A percentile compares a stretch with the other conserved stretches of the same genome.
Conservation (phyloP, 1,140 invertebrate species). For the Hirudo medicinalis region DNA sequence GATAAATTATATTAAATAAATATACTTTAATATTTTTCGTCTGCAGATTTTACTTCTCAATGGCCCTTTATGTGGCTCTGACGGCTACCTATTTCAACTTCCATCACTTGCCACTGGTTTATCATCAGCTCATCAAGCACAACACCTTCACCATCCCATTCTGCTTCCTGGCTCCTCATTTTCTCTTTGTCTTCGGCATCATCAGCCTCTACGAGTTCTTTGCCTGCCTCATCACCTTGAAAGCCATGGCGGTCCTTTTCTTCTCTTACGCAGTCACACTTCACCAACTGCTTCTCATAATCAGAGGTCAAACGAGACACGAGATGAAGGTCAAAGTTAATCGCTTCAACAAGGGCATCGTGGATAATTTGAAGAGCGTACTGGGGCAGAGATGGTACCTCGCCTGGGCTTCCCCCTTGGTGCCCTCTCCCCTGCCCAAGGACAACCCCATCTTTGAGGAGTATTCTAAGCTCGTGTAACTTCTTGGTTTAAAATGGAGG, state of each 20-base stretch:
- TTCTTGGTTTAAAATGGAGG: no score
- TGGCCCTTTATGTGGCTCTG: neutral
- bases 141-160: conserved; percentile 24
- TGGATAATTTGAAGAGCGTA: conserved; percentile 52
- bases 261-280: conserved; percentile 26
- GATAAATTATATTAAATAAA: no score
- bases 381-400: conserved; percentile 61
- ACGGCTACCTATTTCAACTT: conserved; percentile 15
- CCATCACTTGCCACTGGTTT: conserved; percentile 7
- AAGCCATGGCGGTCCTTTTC: conserved; percentile 28
- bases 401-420: conserved; percentile 58
- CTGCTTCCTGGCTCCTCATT: conserved; percentile 29
- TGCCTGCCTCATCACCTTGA: conserved; percentile 26
- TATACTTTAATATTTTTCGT: no score
- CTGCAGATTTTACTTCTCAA: conserved; percentile 20
- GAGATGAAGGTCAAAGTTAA: conserved; percentile 29
- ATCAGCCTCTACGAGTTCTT: conserved; percentile 27
- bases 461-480: no score
- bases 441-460: neutral
- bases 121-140: conserved; percentile 9
- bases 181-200: conserved; percentile 27
- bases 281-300: conserved; percentile 26
- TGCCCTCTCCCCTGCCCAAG: conserved; percentile 52
- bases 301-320: conserved; percentile 29
- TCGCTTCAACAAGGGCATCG: conserved; percentile 10